Base-by-base conservation (phyloP, 2,888 invertebrate species). In the Eudemis profundana region DNA sequence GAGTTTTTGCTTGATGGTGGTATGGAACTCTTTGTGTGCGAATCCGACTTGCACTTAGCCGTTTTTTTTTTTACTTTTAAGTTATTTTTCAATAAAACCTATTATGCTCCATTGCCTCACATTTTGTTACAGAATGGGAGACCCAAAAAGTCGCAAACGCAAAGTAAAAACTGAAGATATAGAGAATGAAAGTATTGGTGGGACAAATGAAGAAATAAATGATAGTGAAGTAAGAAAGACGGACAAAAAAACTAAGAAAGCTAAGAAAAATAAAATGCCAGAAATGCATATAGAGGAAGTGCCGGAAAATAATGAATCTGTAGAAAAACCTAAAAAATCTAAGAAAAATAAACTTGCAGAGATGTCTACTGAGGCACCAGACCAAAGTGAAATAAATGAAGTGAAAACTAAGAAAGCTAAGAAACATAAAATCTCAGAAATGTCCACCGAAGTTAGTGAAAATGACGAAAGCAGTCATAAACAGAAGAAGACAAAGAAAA, bases 121-220 rank as follows among this genome's bases (percentile, higher is more conserved):
- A 5, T 33, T 50, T 4, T 40, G 12, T 44, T n/a, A 56, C 42
- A 56, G 56, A 56, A 56, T 56, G 56, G 56, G 56, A 27, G 53
- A 23, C 5, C 40, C 53, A 15, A 38, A 54, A 54, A 27, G 40
- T 23, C 53, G 53, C 14, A 40, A 54, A 23, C 53, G 15, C 10
- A 56, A 56, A 56, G 17, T 40, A 12, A 56, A 44, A 44, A 8
- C 1, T n/a, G 29, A 4, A 27, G 14, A n/a, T 2, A 8, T 21
- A n/a, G 42, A 44, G 17, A 23, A 56, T 17, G 33, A 33, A 33
- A 10, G 2, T 4, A 7, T 27, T 27, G 5, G 7, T 27, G 7
- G 7, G 4, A 7, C 5, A 27, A 42, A 15, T 17, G 51, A 51
- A 12, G 21, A 15, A 12, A 10, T 33, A 56, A n/a, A 3, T 42